These are phyloP conservation scores for Athetis lepigone DNA, from an alignment of 2,888 invertebrate genomes.

Conservation along the genomic window DNA sequence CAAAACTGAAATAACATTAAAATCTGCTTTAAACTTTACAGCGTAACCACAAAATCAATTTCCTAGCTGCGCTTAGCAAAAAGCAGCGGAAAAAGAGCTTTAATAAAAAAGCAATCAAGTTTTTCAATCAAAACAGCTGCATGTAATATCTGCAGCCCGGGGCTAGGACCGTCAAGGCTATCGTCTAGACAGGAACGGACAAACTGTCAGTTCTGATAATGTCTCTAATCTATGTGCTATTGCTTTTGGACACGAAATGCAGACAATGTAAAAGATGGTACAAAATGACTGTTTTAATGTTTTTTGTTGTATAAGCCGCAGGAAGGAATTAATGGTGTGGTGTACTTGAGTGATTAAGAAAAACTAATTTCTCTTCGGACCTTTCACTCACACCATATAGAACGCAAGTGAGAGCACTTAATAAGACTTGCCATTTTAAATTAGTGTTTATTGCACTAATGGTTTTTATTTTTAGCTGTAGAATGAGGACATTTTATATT, in stretches of 20 bases:
- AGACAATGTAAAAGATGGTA: constrained; percentile 7
- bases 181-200: constrained; percentile 40
- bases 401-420: no score
- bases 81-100: constrained; percentile 41
- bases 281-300: neutral
- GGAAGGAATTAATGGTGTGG: no score
- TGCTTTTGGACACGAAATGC: constrained; percentile 30
- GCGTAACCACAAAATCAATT: constrained; percentile 48
- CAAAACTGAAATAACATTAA: constrained; percentile 20
- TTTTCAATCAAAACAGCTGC: constrained; percentile 62
- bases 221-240: constrained; percentile 30
- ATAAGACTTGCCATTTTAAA: no score
- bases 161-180: constrained; percentile 37
- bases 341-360: no score
- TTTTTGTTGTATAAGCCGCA: neutral
- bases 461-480: no score
- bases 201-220: constrained; percentile 35
- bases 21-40: constrained; percentile 15
- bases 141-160: constrained; percentile 55
- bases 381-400: no score
- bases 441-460: no score
- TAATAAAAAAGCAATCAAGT: constrained; percentile 59
- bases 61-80: constrained; percentile 35
- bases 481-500: no score
- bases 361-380: no score